A percentile compares a stretch with the other conserved stretches of the same genome.
These are phyloP conservation scores for Syngnathus acus DNA, from an alignment of 2,797 vertebrate genomes.

Conservation along the genomic window DNA sequence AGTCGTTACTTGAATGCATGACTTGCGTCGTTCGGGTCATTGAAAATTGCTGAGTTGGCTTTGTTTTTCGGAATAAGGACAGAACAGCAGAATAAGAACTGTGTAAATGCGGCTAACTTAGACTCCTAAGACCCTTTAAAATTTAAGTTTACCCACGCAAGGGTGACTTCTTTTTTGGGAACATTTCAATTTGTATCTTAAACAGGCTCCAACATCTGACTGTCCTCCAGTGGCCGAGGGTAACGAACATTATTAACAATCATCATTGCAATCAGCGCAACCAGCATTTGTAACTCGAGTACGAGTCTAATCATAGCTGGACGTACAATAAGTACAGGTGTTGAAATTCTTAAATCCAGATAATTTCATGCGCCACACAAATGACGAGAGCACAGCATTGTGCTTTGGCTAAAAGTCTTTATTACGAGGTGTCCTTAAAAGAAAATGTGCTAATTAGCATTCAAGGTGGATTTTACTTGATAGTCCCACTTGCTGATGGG, in stretches of 20 bases:
- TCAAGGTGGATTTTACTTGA: not conserved
- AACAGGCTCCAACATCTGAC: too few relatives aligned
- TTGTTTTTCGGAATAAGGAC: too few relatives aligned
- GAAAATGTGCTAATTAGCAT: not conserved
- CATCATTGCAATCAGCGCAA: not conserved
- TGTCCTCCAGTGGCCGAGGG: too few relatives aligned
- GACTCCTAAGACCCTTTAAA: not conserved
- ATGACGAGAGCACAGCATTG: not conserved
- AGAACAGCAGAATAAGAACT: too few relatives aligned
- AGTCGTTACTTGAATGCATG: too few relatives aligned
- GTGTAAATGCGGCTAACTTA: too few relatives aligned
- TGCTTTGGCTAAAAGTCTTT: not conserved
- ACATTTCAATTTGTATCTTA: too few relatives aligned
- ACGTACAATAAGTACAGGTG: not conserved
- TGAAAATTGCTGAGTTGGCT: too few relatives aligned
- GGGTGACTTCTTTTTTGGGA: not conserved
- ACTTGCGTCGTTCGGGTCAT: too few relatives aligned
- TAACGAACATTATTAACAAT: not conserved
- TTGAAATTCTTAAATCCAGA: not conserved
- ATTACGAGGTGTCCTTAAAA: not conserved
- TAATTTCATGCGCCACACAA: not conserved
- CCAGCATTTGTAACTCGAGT: not conserved
- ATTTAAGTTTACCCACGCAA: not conserved
- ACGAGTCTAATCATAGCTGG: not conserved
- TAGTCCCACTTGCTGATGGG: not conserved